Base-by-base conservation (phyloP, 23 tunicate species). In the Corella eumyota region DNA sequence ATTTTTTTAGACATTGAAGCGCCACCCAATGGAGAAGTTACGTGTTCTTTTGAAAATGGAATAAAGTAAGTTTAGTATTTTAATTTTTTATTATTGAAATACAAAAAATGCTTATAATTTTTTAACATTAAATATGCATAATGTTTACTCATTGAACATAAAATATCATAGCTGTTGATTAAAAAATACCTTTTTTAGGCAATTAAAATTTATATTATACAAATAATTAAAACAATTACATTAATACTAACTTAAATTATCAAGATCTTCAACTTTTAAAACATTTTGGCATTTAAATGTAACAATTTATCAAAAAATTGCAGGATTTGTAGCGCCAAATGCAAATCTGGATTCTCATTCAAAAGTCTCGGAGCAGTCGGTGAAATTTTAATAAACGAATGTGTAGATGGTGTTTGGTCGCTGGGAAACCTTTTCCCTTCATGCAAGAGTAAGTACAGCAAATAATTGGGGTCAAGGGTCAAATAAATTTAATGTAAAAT, bases 291-390 rank as follows among this genome's bases (percentile, higher is more conserved):
- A n/a, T n/a, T n/a, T n/a, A n/a, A n/a, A n/a, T n/a, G n/a, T n/a
- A n/a, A n/a, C n/a, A n/a, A n/a, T n/a, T n/a, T n/a, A n/a, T n/a
- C n/a, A n/a, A n/a, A n/a, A n/a, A n/a, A n/a, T 52, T 22, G 37
- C 69, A 88, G 96, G 61, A 54, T 57, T 63, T 88, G 96, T 67
- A 88, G 61, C 88, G 96, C 88, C 88, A 79, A 74, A 73, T 88
- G 96, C 88, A 79, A 79, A 58, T 65, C 67, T 30, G 96, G 96
- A 44, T 88, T 63, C 76, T 45, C 60, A 56, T 88, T 88, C 85
- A 79, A 65, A 61, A 69, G 73, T 52, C 67, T 71, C 25, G 67
- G 77, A 21, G 25, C 63, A 30, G 59, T 63, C 2, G 78, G 78
- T 25, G 85, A 79, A 9, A 51, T 69, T 6, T 29, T 70, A n/a